Conservation (phyloP, 2,888 invertebrate genomes). For the Uloborus plumipes region DNA sequence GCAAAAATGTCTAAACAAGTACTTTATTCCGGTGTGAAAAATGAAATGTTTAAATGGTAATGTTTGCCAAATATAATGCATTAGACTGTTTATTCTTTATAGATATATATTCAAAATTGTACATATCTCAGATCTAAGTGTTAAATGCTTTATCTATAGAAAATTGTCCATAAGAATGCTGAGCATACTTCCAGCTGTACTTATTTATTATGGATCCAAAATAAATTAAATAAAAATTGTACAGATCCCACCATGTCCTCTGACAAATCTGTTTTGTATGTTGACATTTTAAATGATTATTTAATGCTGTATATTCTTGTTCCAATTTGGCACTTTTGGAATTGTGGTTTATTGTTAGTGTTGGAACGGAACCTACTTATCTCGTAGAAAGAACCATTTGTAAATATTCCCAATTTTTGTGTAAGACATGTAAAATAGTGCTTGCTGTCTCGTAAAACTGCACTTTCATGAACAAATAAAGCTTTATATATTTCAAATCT, state of each 20-base stretch:
- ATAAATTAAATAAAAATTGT: not conserved
- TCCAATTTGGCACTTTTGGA: slow-evolving; percentile 32
- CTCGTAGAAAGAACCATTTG: slow-evolving; percentile 34
- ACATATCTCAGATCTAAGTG: too few species aligned
- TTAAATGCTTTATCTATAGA: too few species aligned
- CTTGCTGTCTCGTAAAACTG: slow-evolving; percentile 54
- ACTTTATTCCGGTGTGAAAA: too few species aligned
- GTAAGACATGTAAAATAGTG: slow-evolving; percentile 56
- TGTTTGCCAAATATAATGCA: too few species aligned
- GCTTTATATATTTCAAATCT: slow-evolving; percentile 62
- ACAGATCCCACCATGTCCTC: slow-evolving; percentile 36
- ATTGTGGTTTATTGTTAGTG: slow-evolving; percentile 51
- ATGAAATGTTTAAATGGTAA: too few species aligned
- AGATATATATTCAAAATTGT: too few species aligned
- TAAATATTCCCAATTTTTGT: slow-evolving; percentile 44
- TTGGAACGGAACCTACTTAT: slow-evolving; percentile 56
- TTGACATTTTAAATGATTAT: slow-evolving; percentile 33
- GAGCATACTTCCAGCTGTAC: too few species aligned
- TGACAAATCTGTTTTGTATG: slow-evolving; percentile 38
- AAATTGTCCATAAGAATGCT: too few species aligned
- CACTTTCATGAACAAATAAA: slow-evolving; percentile 63
- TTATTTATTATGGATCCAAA: too few species aligned
- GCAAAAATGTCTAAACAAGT: too few species aligned
- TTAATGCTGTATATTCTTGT: slow-evolving; percentile 35
- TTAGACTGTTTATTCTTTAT: too few species aligned